Evolutionary conservation across 2,888 invertebrate species (phyloP).

Genomic region (Venusia cambrica): DNA sequence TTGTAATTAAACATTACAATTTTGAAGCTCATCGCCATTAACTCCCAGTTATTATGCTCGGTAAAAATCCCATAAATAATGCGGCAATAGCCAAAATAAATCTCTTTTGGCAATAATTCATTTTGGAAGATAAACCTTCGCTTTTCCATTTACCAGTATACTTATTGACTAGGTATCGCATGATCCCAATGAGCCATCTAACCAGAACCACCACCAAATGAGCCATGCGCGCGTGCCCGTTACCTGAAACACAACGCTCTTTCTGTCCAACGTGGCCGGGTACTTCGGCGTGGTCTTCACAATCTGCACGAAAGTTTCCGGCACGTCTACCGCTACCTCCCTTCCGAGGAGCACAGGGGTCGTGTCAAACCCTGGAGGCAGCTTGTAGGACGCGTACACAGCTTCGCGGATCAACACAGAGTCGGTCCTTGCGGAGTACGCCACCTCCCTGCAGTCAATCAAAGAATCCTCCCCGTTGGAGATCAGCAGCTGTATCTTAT

Average conservation of each 20-base stretch:
- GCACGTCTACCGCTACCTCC: constrained; percentile 93
- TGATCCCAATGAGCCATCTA: constrained; percentile 16
- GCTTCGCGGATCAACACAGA: constrained; percentile 74
- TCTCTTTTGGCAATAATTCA: too few relatives aligned
- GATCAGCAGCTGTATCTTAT: constrained; percentile 70
- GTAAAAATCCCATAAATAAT: too few relatives aligned
- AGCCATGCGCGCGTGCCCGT: constrained; percentile 55
- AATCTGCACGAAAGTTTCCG: constrained; percentile 91
- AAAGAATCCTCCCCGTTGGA: constrained; percentile 72
- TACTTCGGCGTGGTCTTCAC: constrained; percentile 88
- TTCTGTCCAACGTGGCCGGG: constrained; percentile 81
- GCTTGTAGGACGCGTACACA: constrained; percentile 70
- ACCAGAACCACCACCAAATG: constrained; percentile 35
- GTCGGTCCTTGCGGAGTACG: constrained; percentile 74
- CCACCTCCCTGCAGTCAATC: constrained; percentile 68
- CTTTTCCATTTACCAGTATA: too few relatives aligned
- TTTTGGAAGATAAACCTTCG: too few relatives aligned
- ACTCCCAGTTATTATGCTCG: too few relatives aligned
- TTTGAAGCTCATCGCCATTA: too few relatives aligned
- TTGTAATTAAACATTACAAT: too few relatives aligned
- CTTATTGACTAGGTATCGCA: too few relatives aligned
- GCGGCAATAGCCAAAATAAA: too few relatives aligned
- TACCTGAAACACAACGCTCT: constrained; percentile 74
- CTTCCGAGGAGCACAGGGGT: constrained; percentile 74
- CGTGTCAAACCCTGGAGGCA: constrained; percentile 72